These are phyloP conservation scores for Eulemur rubriventer DNA, from an alignment of 2,797 vertebrate genomes.

Conservation along the genomic window DNA sequence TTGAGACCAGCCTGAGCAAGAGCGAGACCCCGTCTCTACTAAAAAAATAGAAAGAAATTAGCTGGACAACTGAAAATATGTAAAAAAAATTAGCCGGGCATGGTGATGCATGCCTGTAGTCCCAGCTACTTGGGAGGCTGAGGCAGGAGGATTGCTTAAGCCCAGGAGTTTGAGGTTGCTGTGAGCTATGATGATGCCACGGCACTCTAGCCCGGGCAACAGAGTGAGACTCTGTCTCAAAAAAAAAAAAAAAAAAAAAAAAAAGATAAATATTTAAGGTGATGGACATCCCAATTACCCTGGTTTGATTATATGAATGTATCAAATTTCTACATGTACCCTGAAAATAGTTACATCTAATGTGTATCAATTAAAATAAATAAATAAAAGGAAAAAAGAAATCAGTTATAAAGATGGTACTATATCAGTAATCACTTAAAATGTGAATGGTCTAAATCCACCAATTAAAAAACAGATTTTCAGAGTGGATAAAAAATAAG, in stretches of 20 bases:
- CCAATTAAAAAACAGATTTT: background rate
- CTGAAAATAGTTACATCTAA: background rate
- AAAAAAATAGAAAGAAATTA: no score
- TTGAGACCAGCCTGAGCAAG: no score
- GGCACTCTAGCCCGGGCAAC: no score
- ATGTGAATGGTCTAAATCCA: background rate
- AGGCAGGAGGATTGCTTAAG: no score
- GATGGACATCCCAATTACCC: background rate
- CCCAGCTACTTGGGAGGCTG: no score
- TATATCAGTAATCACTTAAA: background rate
- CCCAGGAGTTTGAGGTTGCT: no score
- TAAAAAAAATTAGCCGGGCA: no score
- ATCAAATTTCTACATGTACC: background rate
- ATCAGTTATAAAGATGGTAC: background rate
- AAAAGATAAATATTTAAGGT: background rate
- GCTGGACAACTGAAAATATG: no score
- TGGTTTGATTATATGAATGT: background rate
- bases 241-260: background rate
- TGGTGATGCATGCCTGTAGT: no score
- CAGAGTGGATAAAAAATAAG: background rate
- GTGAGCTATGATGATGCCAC: no score
- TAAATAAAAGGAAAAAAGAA: background rate
- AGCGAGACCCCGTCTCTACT: no score
- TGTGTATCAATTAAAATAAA: background rate
- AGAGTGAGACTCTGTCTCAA: no score